Evolutionary conservation across 35 echinoderm and acorn worm species (phyloP).

Genomic region (Lytechinus pictus): DNA sequence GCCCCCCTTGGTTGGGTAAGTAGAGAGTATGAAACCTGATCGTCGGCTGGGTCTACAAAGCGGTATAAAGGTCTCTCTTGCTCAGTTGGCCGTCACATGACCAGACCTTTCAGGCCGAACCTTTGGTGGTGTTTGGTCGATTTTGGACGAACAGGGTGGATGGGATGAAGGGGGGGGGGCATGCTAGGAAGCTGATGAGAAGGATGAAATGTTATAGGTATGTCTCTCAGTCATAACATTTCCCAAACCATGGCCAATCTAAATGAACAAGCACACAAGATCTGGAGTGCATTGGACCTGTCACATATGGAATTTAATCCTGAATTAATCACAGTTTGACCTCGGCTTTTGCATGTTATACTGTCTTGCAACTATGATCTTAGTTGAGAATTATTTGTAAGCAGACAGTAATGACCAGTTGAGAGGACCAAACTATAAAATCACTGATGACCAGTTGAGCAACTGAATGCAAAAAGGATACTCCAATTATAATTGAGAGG

Average conservation of each 20-base stretch:
- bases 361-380: not conserved
- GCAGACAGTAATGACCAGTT: not conserved
- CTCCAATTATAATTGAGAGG: no score
- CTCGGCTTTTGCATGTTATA: not conserved
- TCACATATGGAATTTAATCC: not conserved
- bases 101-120: not conserved
- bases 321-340: not conserved
- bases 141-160: not conserved
- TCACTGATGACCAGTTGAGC: no score
- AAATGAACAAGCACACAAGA: not conserved
- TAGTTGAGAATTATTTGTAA: not conserved
- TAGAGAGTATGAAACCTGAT: conserved; percentile 13
- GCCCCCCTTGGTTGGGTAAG: not conserved
- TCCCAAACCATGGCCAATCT: conserved; percentile 32
- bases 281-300: not conserved
- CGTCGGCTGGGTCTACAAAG: not conserved
- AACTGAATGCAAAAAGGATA: no score
- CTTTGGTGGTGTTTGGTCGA: not conserved
- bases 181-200: not conserved
- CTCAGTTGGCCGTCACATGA: not conserved
- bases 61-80: not conserved
- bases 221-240: conserved; percentile 43
- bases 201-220: conserved; percentile 24
- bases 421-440: no score
- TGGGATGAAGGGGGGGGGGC: not conserved